These are phyloP conservation scores for Cyaniris semiargus DNA, from an alignment of 2,888 invertebrate genomes.

Conservation along the genomic window DNA sequence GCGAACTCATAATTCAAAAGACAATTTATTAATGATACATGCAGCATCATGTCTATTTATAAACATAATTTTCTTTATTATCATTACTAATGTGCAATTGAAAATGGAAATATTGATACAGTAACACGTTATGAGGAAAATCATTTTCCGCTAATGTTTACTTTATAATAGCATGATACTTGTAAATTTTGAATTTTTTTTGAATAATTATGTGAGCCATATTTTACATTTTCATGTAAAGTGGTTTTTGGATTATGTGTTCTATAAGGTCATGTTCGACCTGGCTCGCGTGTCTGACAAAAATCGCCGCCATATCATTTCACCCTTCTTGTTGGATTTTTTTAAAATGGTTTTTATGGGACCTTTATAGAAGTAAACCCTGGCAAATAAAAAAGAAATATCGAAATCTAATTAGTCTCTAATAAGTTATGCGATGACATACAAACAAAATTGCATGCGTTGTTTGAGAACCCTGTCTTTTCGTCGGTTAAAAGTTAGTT, in stretches of 20 bases:
- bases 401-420: background rate
- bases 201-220: too few species aligned
- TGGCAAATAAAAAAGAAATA: background rate
- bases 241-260: too few species aligned
- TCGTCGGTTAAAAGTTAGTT: background rate
- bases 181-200: too few species aligned
- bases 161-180: too few species aligned
- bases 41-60: conserved; percentile 19
- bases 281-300: too few species aligned
- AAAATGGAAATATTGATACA: background rate
- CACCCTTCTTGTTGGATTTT: too few species aligned
- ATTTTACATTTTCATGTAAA: too few species aligned
- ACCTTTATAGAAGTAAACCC: background rate
- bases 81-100: background rate
- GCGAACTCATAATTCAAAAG: conserved; percentile 13
- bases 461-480: too few species aligned
- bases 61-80: background rate
- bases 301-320: too few species aligned
- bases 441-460: too few species aligned
- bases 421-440: background rate
- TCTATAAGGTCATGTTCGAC: too few species aligned
- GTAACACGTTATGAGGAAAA: conserved; percentile 7
- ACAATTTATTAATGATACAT: conserved; percentile 7
- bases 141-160: background rate
- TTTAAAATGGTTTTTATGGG: background rate